phyloP scores from a whole-genome alignment of 2,888 invertebrate genomes.

The Euplexia lucipara region DNA sequence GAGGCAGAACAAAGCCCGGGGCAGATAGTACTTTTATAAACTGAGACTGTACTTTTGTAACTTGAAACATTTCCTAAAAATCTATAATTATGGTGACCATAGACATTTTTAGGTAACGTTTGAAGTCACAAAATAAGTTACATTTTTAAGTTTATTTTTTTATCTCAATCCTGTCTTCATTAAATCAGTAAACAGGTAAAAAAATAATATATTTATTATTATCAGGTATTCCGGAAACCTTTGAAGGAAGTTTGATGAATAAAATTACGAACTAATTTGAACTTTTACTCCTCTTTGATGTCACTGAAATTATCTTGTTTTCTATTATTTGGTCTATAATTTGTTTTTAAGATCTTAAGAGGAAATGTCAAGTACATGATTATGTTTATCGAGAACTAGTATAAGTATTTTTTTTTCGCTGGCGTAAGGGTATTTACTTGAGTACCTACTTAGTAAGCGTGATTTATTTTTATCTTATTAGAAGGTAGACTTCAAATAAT shows the following conservation, averaged over 20 bases:
- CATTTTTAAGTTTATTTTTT: constrained; percentile 5
- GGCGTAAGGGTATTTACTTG: background rate
- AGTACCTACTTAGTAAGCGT: too few species aligned
- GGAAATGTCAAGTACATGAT: constrained; percentile 1
- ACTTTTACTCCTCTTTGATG: constrained; percentile 71
- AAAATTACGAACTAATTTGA: constrained; percentile 78
- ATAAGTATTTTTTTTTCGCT: background rate
- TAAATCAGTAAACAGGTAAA: constrained; percentile 27
- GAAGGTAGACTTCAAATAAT: background rate
- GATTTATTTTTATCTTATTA: background rate
- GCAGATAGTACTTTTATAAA: too few species aligned
- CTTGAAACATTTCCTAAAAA: too few species aligned
- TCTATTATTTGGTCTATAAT: constrained; percentile 57
- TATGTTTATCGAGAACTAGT: background rate
- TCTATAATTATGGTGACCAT: too few species aligned
- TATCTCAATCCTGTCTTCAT: constrained; percentile 17
- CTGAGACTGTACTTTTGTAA: too few species aligned
- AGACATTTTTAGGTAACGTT: too few species aligned
- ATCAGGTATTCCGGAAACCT: constrained; percentile 64
- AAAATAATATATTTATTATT: constrained; percentile 54
- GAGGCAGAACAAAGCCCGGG: too few species aligned
- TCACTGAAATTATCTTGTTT: constrained; percentile 66
- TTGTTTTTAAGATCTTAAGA: constrained; percentile 26
- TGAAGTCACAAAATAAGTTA: background rate
- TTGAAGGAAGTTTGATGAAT: constrained; percentile 72